Percentiles rank a stretch among this genome's conserved stretches.
Evolutionary conservation across 2,888 invertebrate species (phyloP).

Genomic region (Phrixothrix hirtus): DNA sequence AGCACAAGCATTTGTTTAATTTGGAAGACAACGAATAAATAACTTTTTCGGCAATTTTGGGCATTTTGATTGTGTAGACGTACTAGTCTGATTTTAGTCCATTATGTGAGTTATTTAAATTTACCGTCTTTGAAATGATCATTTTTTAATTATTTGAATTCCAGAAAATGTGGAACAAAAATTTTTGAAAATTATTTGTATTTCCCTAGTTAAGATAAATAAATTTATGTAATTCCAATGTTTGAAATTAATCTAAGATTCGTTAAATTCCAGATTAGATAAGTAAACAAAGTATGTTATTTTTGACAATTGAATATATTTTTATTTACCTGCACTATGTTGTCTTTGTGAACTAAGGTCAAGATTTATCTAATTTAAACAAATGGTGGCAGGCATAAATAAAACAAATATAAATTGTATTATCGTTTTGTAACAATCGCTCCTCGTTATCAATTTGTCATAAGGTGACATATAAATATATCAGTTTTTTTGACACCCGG

Average conservation of each 20-base stretch:
- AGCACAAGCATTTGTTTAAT: too few relatives aligned
- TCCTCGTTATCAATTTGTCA: conserved; percentile 12
- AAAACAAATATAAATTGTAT: neutral
- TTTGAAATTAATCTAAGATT: neutral
- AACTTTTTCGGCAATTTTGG: too few relatives aligned
- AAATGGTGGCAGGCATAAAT: neutral
- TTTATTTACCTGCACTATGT: neutral
- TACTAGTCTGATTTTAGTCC: too few relatives aligned
- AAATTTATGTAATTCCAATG: neutral
- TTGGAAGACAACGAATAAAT: too few relatives aligned
- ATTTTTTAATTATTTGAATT: too few relatives aligned
- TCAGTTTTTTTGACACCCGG: conserved; percentile 10
- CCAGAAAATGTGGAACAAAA: too few relatives aligned
- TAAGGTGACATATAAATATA: conserved; percentile 23
- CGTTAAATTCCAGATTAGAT: neutral
- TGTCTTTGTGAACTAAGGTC: neutral
- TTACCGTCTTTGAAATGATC: too few relatives aligned
- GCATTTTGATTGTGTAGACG: too few relatives aligned
- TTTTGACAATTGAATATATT: neutral
- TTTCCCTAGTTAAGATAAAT: neutral
- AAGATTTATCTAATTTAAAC: neutral
- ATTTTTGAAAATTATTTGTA: too few relatives aligned
- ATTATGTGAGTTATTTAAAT: too few relatives aligned
- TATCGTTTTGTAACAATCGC: conserved; percentile 2
- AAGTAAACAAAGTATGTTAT: neutral